Base-by-base conservation (phyloP, 2,797 vertebrate species). In the Oreonectes daqikongensis region DNA sequence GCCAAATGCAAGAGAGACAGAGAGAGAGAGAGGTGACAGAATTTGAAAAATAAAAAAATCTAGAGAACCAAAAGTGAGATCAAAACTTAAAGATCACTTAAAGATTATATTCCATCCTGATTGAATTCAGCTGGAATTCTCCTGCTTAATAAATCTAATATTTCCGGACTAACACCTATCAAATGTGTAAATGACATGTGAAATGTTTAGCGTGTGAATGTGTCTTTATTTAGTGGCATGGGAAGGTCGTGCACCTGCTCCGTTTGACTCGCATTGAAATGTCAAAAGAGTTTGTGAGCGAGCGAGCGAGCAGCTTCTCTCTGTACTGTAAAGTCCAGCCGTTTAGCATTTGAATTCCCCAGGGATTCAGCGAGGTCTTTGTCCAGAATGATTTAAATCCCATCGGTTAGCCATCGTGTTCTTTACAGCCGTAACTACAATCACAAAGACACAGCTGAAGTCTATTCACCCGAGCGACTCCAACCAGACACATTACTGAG, bases 141-240 rank as follows among this genome's bases (percentile, higher is more conserved):
- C 30, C 30, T 7, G 5, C 5, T 32, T 32, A 6, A 32, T 20
- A 50, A 50, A 50, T 1, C 6, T n/a, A 65, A 42, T 20, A 65
- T 24, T 14, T 44, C 15, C 42, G 0, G 3, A 44, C 40, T 3
- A 68, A 20, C 3, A 32, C 6, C 28, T 4, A n/a, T 17, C 10
- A 9, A 52, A 8, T n/a, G 18, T 50, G 48, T 6, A 50, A 50
- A 52, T 52, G 48, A 52, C 48, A 52, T 52, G 48, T 52, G 48
- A 52, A n/a, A 52, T 1, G 4, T 20, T 52, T 22, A 52, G 6
- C 3, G 48, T 22, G 2, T 52, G 48, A 52, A 55, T 55, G 3
- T 12, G 52, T 69, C 60, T 38, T 68, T 78, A 69, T 83, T 83
- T 80, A 83, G 79, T 81, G 79, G 82, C 82, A 69, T 81, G 82